Conservation (phyloP, 2,888 invertebrate species). For the Bembecia ichneumoniformis region DNA sequence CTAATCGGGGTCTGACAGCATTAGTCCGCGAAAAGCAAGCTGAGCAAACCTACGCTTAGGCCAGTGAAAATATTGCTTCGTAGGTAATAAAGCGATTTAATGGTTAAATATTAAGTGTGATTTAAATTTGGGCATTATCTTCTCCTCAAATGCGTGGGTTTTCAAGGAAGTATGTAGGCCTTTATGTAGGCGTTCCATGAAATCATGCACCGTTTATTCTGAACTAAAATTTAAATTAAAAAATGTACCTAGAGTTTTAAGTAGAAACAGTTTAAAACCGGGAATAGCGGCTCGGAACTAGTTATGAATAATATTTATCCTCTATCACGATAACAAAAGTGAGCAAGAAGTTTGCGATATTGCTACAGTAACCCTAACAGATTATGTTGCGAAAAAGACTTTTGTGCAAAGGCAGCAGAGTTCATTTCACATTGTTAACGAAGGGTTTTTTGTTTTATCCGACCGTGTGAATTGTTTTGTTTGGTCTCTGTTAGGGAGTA, state of each 20-base stretch:
- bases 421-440: constrained; percentile 2
- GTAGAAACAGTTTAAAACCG: constrained; percentile 27
- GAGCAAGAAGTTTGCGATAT: constrained; percentile 37
- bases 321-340: constrained; percentile 43
- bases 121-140: neutral
- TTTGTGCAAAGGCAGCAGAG: constrained; percentile 8
- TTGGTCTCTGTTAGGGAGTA: constrained; percentile 12
- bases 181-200: no score
- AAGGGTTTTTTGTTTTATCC: constrained; percentile 16
- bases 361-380: constrained; percentile 13
- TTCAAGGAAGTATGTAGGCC: no score
- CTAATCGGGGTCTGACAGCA: no score
- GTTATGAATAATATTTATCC: constrained; percentile 52
- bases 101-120: no score
- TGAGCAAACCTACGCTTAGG: no score
- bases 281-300: constrained; percentile 41
- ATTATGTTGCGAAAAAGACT: constrained; percentile 17
- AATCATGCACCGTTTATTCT: no score
- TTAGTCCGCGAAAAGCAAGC: no score
- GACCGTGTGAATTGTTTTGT: constrained; percentile 16
- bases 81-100: no score
- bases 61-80: no score
- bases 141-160: neutral
- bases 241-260: no score
- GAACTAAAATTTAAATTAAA: no score